phyloP scores from a whole-genome alignment of 2,888 invertebrate genomes.

The Flabesymbios commensalis region DNA sequence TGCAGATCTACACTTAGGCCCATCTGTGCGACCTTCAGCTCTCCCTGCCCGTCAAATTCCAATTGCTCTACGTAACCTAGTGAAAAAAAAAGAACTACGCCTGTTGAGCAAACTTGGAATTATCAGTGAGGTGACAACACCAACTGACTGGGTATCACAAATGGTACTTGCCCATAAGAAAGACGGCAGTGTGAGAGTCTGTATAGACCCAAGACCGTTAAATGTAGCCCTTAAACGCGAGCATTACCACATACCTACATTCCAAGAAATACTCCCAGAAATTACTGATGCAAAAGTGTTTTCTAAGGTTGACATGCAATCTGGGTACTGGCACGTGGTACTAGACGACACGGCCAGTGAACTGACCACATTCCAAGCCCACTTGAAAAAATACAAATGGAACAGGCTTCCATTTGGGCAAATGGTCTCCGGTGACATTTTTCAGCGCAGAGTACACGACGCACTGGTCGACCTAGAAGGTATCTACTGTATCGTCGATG shows the following conservation, averaged over 20 bases:
- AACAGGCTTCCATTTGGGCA: constrained; percentile 35
- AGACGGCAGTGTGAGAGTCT: constrained; percentile 1
- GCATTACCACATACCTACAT: constrained; percentile 4
- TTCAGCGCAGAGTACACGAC: constrained; percentile 28
- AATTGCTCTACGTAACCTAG: no score
- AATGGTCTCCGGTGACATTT: constrained; percentile 28
- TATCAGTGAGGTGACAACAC: neutral
- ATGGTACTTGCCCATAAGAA: constrained; percentile 4
- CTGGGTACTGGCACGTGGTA: constrained; percentile 34
- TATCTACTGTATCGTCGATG: constrained; percentile 32
- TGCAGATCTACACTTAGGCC: no score
- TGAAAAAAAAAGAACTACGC: constrained; percentile 4
- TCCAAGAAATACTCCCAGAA: constrained; percentile 31
- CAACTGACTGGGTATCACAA: constrained; percentile 9
- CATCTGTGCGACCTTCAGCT: no score
- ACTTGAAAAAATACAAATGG: constrained; percentile 36
- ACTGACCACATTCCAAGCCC: constrained; percentile 36
- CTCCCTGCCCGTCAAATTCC: no score
- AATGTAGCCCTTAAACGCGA: constrained; percentile 6
- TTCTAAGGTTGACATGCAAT: constrained; percentile 24
- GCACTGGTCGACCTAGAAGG: constrained; percentile 33
- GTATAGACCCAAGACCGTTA: constrained; percentile 11
- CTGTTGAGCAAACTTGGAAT: neutral
- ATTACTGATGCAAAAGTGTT: constrained; percentile 31
- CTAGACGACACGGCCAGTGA: constrained; percentile 29